Conservation (phyloP, 2,888 invertebrate genomes). For the Pristionchus arcanus region DNA sequence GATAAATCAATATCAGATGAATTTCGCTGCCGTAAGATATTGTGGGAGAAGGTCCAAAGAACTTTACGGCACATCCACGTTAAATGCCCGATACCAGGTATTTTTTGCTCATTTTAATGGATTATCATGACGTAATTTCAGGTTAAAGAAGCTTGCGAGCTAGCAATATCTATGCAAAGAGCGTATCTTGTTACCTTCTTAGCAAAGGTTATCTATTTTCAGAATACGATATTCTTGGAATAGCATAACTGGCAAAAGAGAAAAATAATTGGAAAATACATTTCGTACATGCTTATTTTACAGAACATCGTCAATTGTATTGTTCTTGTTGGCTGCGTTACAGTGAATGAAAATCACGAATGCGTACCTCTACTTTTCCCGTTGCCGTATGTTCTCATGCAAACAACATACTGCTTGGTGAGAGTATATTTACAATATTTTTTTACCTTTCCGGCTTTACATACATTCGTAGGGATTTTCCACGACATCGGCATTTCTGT, state of each 20-base stretch:
- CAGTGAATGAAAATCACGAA: background rate
- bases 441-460: too few relatives aligned
- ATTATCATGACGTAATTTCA: background rate
- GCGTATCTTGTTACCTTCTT: background rate
- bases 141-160: conserved; percentile 31
- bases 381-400: background rate
- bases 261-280: too few relatives aligned
- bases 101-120: background rate
- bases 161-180: background rate
- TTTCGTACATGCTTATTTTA: too few relatives aligned
- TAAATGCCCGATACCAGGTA: conserved; percentile 33
- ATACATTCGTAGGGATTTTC: background rate
- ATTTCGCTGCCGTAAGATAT: background rate
- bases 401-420: background rate
- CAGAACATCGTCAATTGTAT: background rate
- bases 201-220: background rate
- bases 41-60: background rate
- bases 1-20: background rate
- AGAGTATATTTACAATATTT: too few relatives aligned
- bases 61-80: background rate
- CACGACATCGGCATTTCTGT: background rate
- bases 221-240: too few relatives aligned
- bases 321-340: background rate
- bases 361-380: background rate
- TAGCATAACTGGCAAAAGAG: too few relatives aligned